Conservation (phyloP, 2,888 invertebrate species). For the Epinotia demarniana region DNA sequence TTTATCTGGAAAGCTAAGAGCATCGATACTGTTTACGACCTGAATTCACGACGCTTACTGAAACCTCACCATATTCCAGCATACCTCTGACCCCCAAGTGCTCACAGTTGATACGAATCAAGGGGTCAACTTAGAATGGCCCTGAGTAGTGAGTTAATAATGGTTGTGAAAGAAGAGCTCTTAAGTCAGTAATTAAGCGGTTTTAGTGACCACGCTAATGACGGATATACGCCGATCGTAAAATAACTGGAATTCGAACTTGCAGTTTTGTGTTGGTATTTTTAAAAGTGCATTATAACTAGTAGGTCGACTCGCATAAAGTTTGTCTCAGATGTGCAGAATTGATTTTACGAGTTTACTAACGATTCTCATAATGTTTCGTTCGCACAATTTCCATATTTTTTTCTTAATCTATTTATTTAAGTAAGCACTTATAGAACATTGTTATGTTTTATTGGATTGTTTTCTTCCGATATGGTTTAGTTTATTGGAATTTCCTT, state of each 20-base stretch:
- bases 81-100: neutral
- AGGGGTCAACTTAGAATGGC: neutral
- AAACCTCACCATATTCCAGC: neutral
- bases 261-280: slow-evolving; percentile 13
- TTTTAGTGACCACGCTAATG: slow-evolving; percentile 24
- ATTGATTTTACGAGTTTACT: neutral
- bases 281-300: neutral
- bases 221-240: slow-evolving; percentile 25
- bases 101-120: neutral
- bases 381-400: too few relatives aligned
- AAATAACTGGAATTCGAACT: slow-evolving; percentile 24
- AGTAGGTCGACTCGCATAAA: neutral
- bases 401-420: too few relatives aligned
- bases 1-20: neutral
- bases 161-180: neutral
- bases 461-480: too few relatives aligned
- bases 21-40: neutral
- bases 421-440: too few relatives aligned
- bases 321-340: neutral
- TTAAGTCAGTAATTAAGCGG: slow-evolving; percentile 19
- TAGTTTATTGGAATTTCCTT: neutral
- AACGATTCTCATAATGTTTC: too few relatives aligned
- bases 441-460: too few relatives aligned
- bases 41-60: neutral
- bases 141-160: neutral